Evolutionary conservation across 2,113 vertebrate genomes (phyloP), one percentile per base, ranked within the genome.

Genomic region (Panthera leo): DNA sequence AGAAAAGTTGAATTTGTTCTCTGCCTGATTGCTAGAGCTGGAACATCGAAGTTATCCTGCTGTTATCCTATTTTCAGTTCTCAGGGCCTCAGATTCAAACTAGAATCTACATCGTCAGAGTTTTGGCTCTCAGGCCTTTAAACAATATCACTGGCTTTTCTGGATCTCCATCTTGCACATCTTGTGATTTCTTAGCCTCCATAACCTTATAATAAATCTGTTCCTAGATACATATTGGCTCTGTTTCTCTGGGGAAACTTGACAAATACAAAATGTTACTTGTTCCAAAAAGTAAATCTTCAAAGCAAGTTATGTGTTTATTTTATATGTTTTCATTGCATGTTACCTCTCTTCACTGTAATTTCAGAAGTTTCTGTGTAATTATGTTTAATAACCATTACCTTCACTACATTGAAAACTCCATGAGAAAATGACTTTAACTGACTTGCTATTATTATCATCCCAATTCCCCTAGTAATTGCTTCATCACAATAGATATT

Each of bases 361-460:
- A 87, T 88, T 83, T 93, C 42, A 67, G 45, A 80, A 27, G 14
- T 39, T 75, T 45, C 83, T 79, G 2, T 75, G 61, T 80, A 91
- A 88, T 95, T 93, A 39, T 68, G 85, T 85, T 91, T 95, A 53
- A 96, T 78, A 91, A 80, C 29, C 4, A 89, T 48, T 89, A 3
- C 48, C 55, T 91, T n/a, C n/a, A 71, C 55, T 58, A 75, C 5
- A 39, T 12, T 71, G 48, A 90, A 95, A 91, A 7, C 16, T 39
- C 51, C 9, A n/a, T 13, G 16, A 91, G 71, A 95, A 95, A 95
- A 95, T 82, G 9, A 42, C 31, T 53, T 14, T 70, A 23, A 45
- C 45, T 94, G 1, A 78, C 53, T 68, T 80, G 27, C 65, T 93
- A 7, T 79, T 89, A 89, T 70, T 85, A 80, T 78, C 76, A 85